Base-by-base conservation (phyloP, 1,140 invertebrate species). In the Lethrus apterus region DNA sequence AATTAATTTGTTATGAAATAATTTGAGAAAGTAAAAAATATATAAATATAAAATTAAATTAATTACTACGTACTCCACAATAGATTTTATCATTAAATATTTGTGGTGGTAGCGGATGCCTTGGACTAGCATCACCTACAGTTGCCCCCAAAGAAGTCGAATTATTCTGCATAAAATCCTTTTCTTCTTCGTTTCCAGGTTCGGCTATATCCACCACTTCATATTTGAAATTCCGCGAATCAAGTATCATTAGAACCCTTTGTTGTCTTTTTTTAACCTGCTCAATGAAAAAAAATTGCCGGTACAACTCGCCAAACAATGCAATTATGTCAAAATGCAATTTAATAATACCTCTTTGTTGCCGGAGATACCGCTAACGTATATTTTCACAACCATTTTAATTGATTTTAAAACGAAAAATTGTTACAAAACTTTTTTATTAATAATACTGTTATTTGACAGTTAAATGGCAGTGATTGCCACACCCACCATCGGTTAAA, bases 241-340 rank as follows among this genome's bases (percentile, higher is more conserved):
- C 88, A 54, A 97, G 70, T 61, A 94, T 91, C 80, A 94, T 89
- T 45, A 87, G 68, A 14, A 95, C 88, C 48, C 89, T 77, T 65
- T 93, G 88, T 66, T 96, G 93, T 55, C 89, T 76, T 66, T 95
- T 95, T 69, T 93, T 93, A 20, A 96, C 86, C 93, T 96, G 64
- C 10, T 42, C 23, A 26, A 30, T 8, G 5, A 42, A 14, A 42
- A 8, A 9, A 14, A 13, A 24, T 15, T 29, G n/a, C n/a, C n/a
- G n/a, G n/a, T n/a, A n/a, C n/a, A n/a, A n/a, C n/a, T n/a, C 11
- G 44, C 8, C 19, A 20, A 38, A 26, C 3, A 30, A 51, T 19
- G 41, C 44, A 20, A 15, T 14, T 21, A 14, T 44, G 24, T 41
- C 18, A 45, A 47, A 47, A 47, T 15, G 31, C 18, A 23, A 38